Conservation (phyloP, 2,797 vertebrate genomes). For the Gymnocypris eckloni region DNA sequence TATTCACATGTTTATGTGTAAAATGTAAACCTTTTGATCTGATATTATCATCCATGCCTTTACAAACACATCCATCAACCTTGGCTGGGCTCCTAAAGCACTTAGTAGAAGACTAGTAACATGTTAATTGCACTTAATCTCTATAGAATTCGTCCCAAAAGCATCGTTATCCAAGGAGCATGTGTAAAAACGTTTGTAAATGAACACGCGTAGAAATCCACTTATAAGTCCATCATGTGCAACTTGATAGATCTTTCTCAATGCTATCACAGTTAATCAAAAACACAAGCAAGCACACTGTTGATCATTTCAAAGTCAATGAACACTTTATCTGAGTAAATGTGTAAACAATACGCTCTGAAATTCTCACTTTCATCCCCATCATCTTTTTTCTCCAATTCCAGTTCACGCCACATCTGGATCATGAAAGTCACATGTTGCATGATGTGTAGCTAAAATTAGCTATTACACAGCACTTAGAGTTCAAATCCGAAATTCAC, state of each 20-base stretch:
- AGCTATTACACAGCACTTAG: background rate
- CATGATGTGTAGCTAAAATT: background rate
- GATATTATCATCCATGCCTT: background rate
- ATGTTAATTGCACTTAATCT: constrained; percentile 15
- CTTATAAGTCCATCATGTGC: constrained; percentile 17
- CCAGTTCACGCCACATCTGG: background rate
- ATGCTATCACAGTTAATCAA: background rate
- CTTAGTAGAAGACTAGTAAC: constrained; percentile 1
- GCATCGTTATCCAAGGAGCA: constrained; percentile 3
- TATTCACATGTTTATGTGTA: background rate
- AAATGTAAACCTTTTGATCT: constrained; percentile 6
- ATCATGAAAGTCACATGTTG: background rate
- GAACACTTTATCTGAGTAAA: background rate
- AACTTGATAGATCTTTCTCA: constrained; percentile 6
- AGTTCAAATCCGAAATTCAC: background rate
- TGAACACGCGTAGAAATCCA: background rate
- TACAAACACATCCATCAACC: constrained; percentile 10
- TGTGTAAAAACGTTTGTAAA: background rate
- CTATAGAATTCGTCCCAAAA: constrained; percentile 2
- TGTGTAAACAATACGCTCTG: background rate
- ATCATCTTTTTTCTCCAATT: background rate
- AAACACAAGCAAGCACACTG: no score
- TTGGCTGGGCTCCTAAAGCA: background rate
- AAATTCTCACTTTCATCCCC: background rate
- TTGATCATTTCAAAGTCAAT: constrained; percentile 2